phyloP scores from a whole-genome alignment of 2,888 invertebrate genomes.

The Odontocolon sp. region DNA sequence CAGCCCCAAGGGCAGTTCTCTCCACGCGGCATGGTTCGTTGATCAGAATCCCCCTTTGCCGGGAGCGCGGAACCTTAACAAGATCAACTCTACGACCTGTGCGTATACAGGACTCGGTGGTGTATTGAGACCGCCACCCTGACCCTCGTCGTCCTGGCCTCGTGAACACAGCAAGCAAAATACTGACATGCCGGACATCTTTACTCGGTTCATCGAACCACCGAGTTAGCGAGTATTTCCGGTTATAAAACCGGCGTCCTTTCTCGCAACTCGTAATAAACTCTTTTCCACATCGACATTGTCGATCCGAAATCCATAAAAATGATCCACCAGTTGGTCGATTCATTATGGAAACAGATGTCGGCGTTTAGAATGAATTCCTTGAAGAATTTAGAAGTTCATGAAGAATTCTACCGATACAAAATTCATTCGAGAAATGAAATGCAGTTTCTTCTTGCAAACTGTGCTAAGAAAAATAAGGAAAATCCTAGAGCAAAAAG shows the following conservation, averaged over 20 bases:
- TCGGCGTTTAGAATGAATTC: no score
- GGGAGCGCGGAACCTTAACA: constrained; percentile 70
- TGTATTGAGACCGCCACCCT: constrained; percentile 25
- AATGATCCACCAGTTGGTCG: no score
- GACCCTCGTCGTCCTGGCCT: constrained; percentile 41
- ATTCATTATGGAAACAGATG: no score
- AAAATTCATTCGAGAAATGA: no score
- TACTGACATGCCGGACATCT: not conserved
- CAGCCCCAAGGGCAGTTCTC: constrained; percentile 69
- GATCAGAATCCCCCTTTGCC: constrained; percentile 75
- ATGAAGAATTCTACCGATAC: no score
- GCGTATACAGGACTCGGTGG: constrained; percentile 45
- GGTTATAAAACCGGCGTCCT: constrained; percentile 49
- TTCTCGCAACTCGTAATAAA: constrained; percentile 20
- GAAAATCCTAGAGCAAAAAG: not conserved
- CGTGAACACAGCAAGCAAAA: no score
- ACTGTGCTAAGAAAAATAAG: not conserved
- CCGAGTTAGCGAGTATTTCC: constrained; percentile 36
- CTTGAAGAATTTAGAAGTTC: no score
- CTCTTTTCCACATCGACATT: not conserved
- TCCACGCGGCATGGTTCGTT: constrained; percentile 77
- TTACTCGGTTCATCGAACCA: constrained; percentile 31
- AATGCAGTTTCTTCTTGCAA: no score
- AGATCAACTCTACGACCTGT: constrained; percentile 76
- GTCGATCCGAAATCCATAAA: no score